phyloP scores from a whole-genome alignment of 2,888 invertebrate genomes.

The Sphinx pinastri region DNA sequence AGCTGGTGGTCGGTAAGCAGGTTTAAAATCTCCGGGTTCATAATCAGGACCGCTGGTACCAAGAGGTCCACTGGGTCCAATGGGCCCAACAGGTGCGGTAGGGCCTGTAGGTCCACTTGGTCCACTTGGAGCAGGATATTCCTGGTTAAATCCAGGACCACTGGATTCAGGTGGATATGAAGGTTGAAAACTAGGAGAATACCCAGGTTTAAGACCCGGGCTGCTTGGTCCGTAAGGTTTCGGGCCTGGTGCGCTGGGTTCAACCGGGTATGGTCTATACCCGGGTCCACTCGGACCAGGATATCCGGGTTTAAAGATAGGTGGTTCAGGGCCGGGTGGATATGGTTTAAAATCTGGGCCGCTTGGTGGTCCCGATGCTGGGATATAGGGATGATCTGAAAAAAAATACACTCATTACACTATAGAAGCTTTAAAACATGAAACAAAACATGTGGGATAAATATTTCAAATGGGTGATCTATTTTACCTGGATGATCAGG shows the following conservation, averaged over 20 bases:
- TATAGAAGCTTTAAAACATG: too few species aligned
- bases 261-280: slow-evolving; percentile 46
- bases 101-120: slow-evolving; percentile 24
- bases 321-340: slow-evolving; percentile 31
- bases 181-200: slow-evolving; percentile 46
- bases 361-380: slow-evolving; percentile 51
- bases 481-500: slow-evolving; percentile 54
- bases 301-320: slow-evolving; percentile 33
- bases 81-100: neutral
- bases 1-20: slow-evolving; percentile 41
- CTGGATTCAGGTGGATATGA: slow-evolving; percentile 36
- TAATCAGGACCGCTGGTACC: slow-evolving; percentile 30
- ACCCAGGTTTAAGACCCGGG: slow-evolving; percentile 33
- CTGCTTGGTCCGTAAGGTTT: slow-evolving; percentile 37
- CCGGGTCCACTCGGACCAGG: slow-evolving; percentile 45
- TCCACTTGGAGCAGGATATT: slow-evolving; percentile 28
- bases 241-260: slow-evolving; percentile 36
- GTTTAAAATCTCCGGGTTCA: slow-evolving; percentile 35
- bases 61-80: neutral
- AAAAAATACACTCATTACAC: slow-evolving; percentile 18
- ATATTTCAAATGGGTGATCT: neutral
- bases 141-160: slow-evolving; percentile 39
- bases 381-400: slow-evolving; percentile 54
- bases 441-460: too few species aligned
- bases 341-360: slow-evolving; percentile 42